Evolutionary conservation across 2,888 invertebrate genomes (phyloP).

Genomic region (Plebejus melissa): DNA sequence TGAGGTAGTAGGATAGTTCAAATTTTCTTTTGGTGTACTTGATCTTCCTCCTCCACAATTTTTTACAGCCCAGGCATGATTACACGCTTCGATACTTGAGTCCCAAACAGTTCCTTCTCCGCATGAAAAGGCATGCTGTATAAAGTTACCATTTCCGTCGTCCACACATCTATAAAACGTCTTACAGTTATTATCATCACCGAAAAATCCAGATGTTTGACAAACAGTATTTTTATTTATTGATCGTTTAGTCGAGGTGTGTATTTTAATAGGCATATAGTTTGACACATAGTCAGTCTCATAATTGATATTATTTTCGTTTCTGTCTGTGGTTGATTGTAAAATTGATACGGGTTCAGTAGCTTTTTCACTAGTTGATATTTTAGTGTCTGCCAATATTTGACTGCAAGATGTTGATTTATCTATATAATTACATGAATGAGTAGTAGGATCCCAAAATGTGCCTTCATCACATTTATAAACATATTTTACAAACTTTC

Average conservation of each 20-base stretch:
- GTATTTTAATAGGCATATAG: slow-evolving; percentile 10
- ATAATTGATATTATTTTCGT: background rate
- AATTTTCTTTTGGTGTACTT: slow-evolving; percentile 28
- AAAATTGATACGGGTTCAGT: background rate
- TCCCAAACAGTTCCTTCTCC: slow-evolving; percentile 82
- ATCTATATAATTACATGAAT: slow-evolving; percentile 23
- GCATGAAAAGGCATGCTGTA: slow-evolving; percentile 77
- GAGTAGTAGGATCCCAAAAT: slow-evolving; percentile 28
- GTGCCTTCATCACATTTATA: slow-evolving; percentile 23
- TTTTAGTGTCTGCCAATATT: background rate
- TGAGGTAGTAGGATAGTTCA: slow-evolving; percentile 29
- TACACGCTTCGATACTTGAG: slow-evolving; percentile 74
- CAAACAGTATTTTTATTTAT: slow-evolving; percentile 40
- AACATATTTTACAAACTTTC: slow-evolving; percentile 11
- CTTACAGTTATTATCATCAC: slow-evolving; percentile 75
- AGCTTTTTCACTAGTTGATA: background rate
- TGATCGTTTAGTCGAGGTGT: slow-evolving; percentile 32
- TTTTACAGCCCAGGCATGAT: slow-evolving; percentile 74
- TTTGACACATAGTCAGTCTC: background rate
- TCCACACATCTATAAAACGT: slow-evolving; percentile 85
- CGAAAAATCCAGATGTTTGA: slow-evolving; percentile 79
- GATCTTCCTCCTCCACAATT: slow-evolving; percentile 36
- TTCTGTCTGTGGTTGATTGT: background rate
- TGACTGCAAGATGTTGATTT: slow-evolving; percentile 11
- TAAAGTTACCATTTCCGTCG: slow-evolving; percentile 64